A percentile compares a stretch with the other conserved stretches of the same genome.
These are phyloP conservation scores for Atherinosoma microstoma DNA, from an alignment of 2,797 vertebrate genomes.

Conservation along the genomic window DNA sequence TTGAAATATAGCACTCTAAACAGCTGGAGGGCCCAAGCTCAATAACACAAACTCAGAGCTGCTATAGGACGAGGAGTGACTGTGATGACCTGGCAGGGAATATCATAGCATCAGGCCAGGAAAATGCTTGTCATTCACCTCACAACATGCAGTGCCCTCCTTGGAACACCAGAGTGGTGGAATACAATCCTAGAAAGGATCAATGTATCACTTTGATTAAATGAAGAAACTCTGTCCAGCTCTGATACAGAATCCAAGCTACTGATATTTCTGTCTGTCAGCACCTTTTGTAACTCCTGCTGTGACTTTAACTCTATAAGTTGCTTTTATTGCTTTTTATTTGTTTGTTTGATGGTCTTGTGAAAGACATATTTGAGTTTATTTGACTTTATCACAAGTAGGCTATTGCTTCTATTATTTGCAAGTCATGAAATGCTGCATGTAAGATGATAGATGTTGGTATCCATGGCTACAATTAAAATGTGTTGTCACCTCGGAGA, in stretches of 20 bases:
- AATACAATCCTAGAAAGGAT: slow-evolving; percentile 19
- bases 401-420: slow-evolving; percentile 53
- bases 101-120: slow-evolving; percentile 67
- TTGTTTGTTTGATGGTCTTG: slow-evolving; percentile 11
- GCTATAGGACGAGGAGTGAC: slow-evolving; percentile 55
- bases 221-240: slow-evolving; percentile 14
- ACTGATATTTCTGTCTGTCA: slow-evolving; percentile 52
- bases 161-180: slow-evolving; percentile 16
- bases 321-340: neutral
- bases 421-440: slow-evolving; percentile 56
- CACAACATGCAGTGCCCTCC: slow-evolving; percentile 44
- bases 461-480: slow-evolving; percentile 78
- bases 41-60: slow-evolving; percentile 65
- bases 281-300: slow-evolving; percentile 33
- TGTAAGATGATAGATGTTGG: slow-evolving; percentile 66
- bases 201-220: slow-evolving; percentile 27
- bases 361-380: slow-evolving; percentile 31
- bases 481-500: slow-evolving; percentile 81
- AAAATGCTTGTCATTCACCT: slow-evolving; percentile 72
- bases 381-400: slow-evolving; percentile 33
- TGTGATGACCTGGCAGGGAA: slow-evolving; percentile 58
- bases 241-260: slow-evolving; percentile 17
- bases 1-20: slow-evolving; percentile 71
- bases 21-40: slow-evolving; percentile 70
- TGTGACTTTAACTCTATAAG: slow-evolving; percentile 19